Conservation (phyloP, 2,888 invertebrate genomes). For the Stenodema calcarata region DNA sequence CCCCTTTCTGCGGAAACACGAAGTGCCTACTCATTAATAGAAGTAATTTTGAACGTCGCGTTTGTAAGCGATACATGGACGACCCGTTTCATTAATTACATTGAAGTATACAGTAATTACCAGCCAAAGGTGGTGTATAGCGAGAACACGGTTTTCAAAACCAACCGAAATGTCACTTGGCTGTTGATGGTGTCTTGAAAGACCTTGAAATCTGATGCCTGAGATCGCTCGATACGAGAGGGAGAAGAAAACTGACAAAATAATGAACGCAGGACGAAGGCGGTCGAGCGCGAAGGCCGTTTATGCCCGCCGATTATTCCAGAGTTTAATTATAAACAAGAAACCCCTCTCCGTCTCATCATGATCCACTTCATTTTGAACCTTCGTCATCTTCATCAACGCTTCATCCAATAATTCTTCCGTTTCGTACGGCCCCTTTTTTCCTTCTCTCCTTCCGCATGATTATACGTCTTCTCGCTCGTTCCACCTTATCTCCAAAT, state of each 20-base stretch:
- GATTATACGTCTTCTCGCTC: background rate
- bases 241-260: background rate
- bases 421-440: background rate
- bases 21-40: no score
- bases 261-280: background rate
- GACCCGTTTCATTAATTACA: no score
- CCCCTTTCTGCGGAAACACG: no score
- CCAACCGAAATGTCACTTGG: no score
- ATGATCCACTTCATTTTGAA: background rate
- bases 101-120: no score
- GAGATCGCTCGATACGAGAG: background rate
- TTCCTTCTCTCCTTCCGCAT: no score
- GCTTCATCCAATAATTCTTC: background rate
- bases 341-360: background rate
- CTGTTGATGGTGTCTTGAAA: no score
- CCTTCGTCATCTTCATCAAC: background rate
- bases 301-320: background rate
- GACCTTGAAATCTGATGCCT: background rate
- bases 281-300: background rate
- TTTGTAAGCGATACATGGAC: no score
- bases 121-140: no score
- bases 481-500: background rate
- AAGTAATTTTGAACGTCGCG: no score
- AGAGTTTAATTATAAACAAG: background rate
- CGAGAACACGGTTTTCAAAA: no score